phyloP scores from a whole-genome alignment of 2,888 invertebrate species.

The Trachelus troglodyta region DNA sequence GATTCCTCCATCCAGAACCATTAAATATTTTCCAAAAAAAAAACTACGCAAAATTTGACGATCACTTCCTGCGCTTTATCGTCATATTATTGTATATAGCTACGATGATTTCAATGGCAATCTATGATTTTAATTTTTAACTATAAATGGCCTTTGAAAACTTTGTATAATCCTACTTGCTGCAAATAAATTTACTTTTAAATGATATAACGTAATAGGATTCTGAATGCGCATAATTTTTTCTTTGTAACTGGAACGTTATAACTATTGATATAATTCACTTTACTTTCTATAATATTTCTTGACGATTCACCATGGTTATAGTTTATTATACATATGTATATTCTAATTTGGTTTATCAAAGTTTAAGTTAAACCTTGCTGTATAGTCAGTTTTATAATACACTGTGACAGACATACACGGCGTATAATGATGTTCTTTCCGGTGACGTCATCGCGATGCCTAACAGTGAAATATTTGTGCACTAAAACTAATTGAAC shows the following conservation, averaged over 20 bases:
- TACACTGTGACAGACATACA: neutral
- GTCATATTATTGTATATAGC: constrained; percentile 39
- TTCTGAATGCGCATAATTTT: neutral
- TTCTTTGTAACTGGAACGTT: neutral
- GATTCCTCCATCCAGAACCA: neutral
- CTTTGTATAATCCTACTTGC: constrained; percentile 41
- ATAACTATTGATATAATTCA: neutral
- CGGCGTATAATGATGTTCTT: neutral
- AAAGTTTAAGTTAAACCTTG: neutral
- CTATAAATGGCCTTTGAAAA: constrained; percentile 30
- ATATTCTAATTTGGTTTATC: neutral
- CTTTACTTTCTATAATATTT: neutral
- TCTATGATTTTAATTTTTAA: constrained; percentile 30
- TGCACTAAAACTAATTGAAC: neutral
- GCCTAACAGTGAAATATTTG: neutral
- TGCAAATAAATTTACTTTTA: constrained; percentile 35
- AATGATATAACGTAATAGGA: neutral
- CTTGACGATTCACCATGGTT: neutral
- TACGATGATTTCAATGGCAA: constrained; percentile 17
- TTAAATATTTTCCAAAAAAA: neutral
- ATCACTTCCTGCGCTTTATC: constrained; percentile 26
- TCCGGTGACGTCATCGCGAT: neutral
- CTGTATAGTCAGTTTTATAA: neutral
- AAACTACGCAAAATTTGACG: neutral
- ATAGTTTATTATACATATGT: neutral